These are phyloP conservation scores for Euura lappo DNA, from an alignment of 1,140 invertebrate species.

Conservation along the genomic window DNA sequence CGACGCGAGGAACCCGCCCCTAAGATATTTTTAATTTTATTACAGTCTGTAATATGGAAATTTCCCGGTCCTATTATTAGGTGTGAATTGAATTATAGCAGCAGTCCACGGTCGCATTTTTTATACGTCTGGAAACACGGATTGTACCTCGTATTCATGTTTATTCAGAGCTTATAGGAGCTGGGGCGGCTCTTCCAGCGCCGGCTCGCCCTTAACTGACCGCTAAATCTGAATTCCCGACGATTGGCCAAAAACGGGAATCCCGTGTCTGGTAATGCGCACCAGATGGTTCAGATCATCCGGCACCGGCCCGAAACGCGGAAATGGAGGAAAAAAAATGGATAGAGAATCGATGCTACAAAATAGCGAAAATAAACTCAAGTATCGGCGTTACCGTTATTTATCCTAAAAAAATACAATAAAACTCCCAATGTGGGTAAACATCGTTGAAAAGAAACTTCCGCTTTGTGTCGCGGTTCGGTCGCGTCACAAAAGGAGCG, in stretches of 20 bases:
- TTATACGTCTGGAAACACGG: conserved; percentile 18
- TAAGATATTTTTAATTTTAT: conserved; percentile 48
- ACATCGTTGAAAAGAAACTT: background rate
- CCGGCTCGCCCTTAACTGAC: background rate
- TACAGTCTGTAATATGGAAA: conserved; percentile 49
- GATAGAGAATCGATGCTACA: too few species aligned
- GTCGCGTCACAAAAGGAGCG: background rate
- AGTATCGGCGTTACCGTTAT: too few species aligned
- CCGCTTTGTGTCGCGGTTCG: background rate
- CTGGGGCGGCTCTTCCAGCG: background rate
- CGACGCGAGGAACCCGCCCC: conserved; percentile 32
- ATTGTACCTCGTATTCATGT: background rate
- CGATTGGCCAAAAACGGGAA: too few species aligned
- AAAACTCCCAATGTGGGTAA: background rate
- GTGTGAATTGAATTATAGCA: conserved; percentile 51
- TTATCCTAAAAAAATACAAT: too few species aligned
- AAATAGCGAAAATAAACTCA: too few species aligned
- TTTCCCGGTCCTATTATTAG: conserved; percentile 46
- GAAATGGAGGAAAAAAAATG: too few species aligned
- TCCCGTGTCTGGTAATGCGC: background rate
- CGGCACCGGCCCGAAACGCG: background rate
- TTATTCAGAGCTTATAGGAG: background rate
- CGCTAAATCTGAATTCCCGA: background rate
- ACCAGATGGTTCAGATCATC: background rate
- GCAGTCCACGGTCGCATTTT: conserved; percentile 37